Conservation (phyloP, 1,140 invertebrate species). For the Zophobas morio region DNA sequence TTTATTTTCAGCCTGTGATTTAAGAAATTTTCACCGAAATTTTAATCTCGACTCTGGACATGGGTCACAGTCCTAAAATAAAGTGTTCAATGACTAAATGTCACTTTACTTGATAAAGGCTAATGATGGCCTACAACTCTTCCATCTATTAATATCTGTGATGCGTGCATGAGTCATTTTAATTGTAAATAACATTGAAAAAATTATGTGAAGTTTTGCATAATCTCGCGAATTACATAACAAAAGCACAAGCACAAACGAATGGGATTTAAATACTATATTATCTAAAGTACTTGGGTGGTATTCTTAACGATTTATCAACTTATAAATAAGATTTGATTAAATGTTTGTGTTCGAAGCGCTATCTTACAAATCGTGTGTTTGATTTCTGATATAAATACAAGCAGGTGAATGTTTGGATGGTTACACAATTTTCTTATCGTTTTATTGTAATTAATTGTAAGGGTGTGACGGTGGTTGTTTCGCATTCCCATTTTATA, state of each 20-base stretch:
- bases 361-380: no score
- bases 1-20: no score
- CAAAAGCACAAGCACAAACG: background rate
- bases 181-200: conserved; percentile 45
- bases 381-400: no score
- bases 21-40: no score
- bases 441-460: no score
- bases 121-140: conserved; percentile 29
- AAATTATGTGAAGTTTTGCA: conserved; percentile 27
- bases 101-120: conserved; percentile 25
- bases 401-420: no score
- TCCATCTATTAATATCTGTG: conserved; percentile 51
- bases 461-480: no score
- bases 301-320: no score
- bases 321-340: no score
- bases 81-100: conserved; percentile 34
- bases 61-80: conserved; percentile 13
- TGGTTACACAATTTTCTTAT: no score
- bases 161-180: conserved; percentile 50
- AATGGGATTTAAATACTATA: background rate
- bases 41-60: background rate
- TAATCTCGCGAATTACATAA: conserved; percentile 22
- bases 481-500: no score
- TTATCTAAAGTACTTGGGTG: conserved; percentile 1
- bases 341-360: no score